Evolutionary conservation across 2,888 invertebrate species (phyloP).

Genomic region (Eupithecia abbreviata): DNA sequence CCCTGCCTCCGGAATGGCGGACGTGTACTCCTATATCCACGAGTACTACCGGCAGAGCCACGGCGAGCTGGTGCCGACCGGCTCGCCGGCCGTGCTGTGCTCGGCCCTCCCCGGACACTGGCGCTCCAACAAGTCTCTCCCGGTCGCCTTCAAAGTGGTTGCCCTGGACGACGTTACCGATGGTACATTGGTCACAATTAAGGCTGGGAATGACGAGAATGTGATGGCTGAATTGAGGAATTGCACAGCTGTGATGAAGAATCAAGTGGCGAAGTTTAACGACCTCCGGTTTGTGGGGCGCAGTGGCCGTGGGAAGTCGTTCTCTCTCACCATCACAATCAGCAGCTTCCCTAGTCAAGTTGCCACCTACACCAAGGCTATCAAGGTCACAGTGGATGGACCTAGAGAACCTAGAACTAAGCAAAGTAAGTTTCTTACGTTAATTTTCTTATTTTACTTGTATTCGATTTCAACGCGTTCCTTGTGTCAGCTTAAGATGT

Average conservation of each 20-base stretch:
- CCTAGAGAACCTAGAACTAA: constrained; percentile 98
- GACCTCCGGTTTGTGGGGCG: constrained; percentile 99
- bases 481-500: constrained; percentile 29
- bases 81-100: constrained; percentile 97
- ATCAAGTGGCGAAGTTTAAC: constrained; percentile 99
- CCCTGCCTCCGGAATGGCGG: constrained; percentile 86
- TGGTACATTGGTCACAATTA: constrained; percentile 96
- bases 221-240: constrained; percentile 97
- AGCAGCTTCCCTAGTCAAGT: constrained; percentile 90
- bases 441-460: constrained; percentile 31
- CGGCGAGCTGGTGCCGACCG: constrained; percentile 96
- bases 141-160: constrained; percentile 97
- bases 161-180: constrained; percentile 96
- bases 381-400: constrained; percentile 99
- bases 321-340: constrained; percentile 97
- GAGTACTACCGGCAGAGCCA: constrained; percentile 94
- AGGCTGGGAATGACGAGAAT: constrained; percentile 99
- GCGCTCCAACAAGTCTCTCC: constrained; percentile 98
- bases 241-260: constrained; percentile 97
- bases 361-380: constrained; percentile 97
- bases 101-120: constrained; percentile 97
- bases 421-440: constrained; percentile 90
- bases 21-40: constrained; percentile 89
- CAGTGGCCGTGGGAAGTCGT: constrained; percentile 97
- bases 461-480: constrained; percentile 37